Base-by-base conservation (phyloP, 2,113 vertebrate genomes). In the Isichthys henryi region DNA sequence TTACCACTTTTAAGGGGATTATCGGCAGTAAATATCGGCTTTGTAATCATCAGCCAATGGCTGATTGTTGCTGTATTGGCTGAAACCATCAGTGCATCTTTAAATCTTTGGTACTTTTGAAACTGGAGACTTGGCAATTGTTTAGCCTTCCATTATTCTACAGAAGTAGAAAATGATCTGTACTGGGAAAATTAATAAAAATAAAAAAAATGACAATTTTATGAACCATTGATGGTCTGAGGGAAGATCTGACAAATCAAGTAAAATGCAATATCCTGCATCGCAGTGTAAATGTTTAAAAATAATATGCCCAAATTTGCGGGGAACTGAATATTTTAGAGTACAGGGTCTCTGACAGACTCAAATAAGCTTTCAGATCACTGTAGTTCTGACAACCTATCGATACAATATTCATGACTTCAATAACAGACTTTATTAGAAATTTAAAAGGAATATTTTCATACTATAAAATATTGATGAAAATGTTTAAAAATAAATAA, bases 381-480 rank as follows among this genome's bases (percentile, higher is more conserved):
- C 15, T 43, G 19, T 39, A 43, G 31, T 39, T 80, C 35, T 43
- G 35, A 80, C 35, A 80, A 80, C 35, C 31, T 80, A 80, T 43
- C 31, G 35, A 80, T 39, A 80, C 74, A 80, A 80, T 70, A 70
- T 80, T 80, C 35, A 80, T 80, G 31, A 43, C 23, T 48, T 49
- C 19, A 49, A 49, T 50, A 86, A 49, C 23, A 85, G 5, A 50
- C 45, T 86, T 86, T 86, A 86, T 86, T 86, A 86, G 83, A 39
- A 43, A 27, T 86, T 48, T 86, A 49, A 48, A n/a, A 48, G 23
- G 48, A 86, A 49, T 86, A 49, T 48, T 86, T 82, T 46, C 15
- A 49, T 49, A n/a, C 82, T 56, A 91, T 90, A 84, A 88, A 77
- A 88, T 4, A 46, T 87, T 49, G 21, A 86, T 87, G 23, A 56